These are phyloP conservation scores for Dicentrarchus labrax DNA, from an alignment of 2,113 vertebrate genomes.

Conservation along the genomic window DNA sequence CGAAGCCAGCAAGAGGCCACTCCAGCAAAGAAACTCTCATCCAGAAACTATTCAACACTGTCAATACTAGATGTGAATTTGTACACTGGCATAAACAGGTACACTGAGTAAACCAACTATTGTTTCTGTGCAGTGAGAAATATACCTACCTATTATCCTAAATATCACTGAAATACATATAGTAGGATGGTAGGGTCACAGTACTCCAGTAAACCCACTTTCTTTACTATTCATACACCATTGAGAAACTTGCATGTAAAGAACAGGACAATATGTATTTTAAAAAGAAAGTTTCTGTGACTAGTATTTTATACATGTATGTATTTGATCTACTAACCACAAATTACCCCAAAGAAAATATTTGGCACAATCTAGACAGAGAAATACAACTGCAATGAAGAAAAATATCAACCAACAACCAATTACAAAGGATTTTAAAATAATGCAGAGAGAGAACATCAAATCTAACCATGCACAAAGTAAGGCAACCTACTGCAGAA, in stretches of 20 bases:
- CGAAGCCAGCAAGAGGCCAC: conserved; percentile 11
- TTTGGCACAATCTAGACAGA: conserved; percentile 76
- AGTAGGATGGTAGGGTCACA: conserved; percentile 59
- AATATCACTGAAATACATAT: conserved; percentile 70
- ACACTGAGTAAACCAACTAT: conserved; percentile 63
- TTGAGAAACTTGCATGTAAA: conserved; percentile 70
- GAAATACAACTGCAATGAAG: conserved; percentile 65
- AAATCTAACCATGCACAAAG: conserved; percentile 94
- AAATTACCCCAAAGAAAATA: conserved; percentile 70
- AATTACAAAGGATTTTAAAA: conserved; percentile 79
- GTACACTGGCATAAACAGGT: conserved; percentile 64
- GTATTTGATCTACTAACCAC: conserved; percentile 76
- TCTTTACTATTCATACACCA: conserved; percentile 66
- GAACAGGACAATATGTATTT: conserved; percentile 68
- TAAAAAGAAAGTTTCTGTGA: conserved; percentile 59
- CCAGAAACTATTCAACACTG: conserved; percentile 66
- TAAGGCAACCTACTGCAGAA: conserved; percentile 95
- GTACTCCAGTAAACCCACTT: conserved; percentile 62
- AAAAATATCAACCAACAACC: conserved; percentile 66
- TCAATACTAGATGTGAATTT: conserved; percentile 64
- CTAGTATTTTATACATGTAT: conserved; percentile 65
- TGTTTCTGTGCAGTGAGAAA: conserved; percentile 62
- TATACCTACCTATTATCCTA: conserved; percentile 63
- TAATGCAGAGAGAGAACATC: conserved; percentile 88
- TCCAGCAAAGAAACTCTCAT: conserved; percentile 44